These are phyloP conservation scores for Hepsetus odoe DNA, from an alignment of 2,113 vertebrate species.

Conservation along the genomic window DNA sequence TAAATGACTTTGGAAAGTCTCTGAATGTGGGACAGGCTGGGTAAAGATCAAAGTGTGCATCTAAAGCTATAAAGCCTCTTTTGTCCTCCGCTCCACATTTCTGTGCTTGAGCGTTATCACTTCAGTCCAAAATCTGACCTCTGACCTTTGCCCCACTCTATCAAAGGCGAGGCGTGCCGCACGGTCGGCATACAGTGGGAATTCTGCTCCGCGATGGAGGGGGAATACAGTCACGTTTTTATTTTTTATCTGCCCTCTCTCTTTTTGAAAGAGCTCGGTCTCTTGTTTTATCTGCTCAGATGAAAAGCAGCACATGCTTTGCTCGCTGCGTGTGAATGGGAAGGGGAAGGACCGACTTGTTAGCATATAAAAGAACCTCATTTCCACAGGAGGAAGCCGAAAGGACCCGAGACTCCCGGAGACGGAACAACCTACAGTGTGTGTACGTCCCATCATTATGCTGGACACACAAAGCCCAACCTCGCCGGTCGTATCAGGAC, in stretches of 20 bases:
- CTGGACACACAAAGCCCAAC: neutral
- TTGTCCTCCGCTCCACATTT: neutral
- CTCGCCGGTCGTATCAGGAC: conserved; percentile 14
- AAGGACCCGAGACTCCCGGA: neutral
- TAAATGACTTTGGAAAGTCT: too few species aligned
- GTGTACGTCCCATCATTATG: too few species aligned
- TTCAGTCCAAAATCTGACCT: neutral
- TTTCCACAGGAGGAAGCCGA: conserved; percentile 41
- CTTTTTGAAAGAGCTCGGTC: conserved; percentile 20
- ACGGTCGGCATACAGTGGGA: neutral
- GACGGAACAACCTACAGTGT: neutral
- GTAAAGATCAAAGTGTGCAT: too few species aligned
- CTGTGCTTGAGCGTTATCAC: conserved; percentile 9
- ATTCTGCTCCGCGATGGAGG: neutral
- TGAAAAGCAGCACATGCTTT: conserved; percentile 67
- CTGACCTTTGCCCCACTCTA: neutral
- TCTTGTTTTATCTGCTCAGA: conserved; percentile 58
- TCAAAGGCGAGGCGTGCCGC: neutral
- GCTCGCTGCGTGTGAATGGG: conserved; percentile 52
- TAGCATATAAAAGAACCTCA: conserved; percentile 65
- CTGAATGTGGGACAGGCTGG: too few species aligned
- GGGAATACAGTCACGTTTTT: neutral
- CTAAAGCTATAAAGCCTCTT: too few species aligned
- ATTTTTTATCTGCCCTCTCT: neutral
- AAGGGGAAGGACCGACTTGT: conserved; percentile 58